Percentiles rank a stretch among this genome's conserved stretches.
Conservation (phyloP, 2,888 invertebrate species). For the Bellardia pandia region DNA sequence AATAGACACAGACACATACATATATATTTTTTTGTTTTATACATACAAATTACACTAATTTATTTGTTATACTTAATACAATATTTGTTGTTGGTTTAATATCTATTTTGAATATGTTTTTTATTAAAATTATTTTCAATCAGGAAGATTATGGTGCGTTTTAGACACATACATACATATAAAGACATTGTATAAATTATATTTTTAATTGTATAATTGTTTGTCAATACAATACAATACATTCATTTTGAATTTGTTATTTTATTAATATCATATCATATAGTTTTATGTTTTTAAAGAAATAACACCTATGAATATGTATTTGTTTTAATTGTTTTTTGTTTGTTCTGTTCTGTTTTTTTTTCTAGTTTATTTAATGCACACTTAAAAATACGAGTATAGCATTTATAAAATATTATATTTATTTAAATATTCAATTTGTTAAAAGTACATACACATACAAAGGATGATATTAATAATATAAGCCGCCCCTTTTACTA, state of each 20-base stretch:
- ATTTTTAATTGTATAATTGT: conserved; percentile 50
- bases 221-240: conserved; percentile 53
- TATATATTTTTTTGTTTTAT: conserved; percentile 75
- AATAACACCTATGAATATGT: conserved; percentile 80
- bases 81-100: conserved; percentile 67
- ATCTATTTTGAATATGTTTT: conserved; percentile 66
- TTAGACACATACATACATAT: conserved; percentile 71
- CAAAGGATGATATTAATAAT: conserved; percentile 38
- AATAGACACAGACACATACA: conserved; percentile 82
- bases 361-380: conserved; percentile 74
- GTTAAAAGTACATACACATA: conserved; percentile 64
- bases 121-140: conserved; percentile 67
- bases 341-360: not conserved
- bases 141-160: conserved; percentile 72
- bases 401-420: conserved; percentile 72
- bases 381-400: conserved; percentile 80
- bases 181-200: conserved; percentile 52
- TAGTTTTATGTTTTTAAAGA: conserved; percentile 76
- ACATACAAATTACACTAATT: conserved; percentile 83
- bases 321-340: conserved; percentile 49
- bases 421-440: conserved; percentile 29
- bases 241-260: conserved; percentile 60
- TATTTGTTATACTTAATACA: conserved; percentile 73
- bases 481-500: conserved; percentile 55
- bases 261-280: not conserved